phyloP scores from a whole-genome alignment of 2,888 invertebrate genomes.

The Oxystoma pomonae region DNA sequence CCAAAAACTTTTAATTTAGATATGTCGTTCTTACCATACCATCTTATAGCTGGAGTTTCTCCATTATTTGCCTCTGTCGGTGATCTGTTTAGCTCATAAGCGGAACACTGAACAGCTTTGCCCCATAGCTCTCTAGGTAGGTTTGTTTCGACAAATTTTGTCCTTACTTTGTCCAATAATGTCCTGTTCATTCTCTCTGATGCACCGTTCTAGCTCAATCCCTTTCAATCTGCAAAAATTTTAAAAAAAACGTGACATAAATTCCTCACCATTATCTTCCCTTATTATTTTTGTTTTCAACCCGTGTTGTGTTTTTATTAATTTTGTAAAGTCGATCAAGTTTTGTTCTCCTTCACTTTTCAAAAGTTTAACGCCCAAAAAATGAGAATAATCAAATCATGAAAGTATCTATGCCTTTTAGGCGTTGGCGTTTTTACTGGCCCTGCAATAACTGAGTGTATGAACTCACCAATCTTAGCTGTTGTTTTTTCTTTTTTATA shows the following conservation, averaged over 20 bases:
- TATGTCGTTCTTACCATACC: constrained; percentile 27
- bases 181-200: no score
- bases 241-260: neutral
- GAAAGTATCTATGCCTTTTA: constrained; percentile 23
- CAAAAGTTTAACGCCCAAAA: constrained; percentile 19
- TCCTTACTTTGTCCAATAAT: no score
- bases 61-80: no score
- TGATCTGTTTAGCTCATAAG: constrained; percentile 24
- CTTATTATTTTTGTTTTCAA: neutral
- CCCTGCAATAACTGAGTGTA: constrained; percentile 25
- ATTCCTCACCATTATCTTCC: neutral
- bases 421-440: constrained; percentile 18
- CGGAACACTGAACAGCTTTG: constrained; percentile 28
- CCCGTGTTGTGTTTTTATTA: no score
- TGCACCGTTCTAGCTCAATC: no score
- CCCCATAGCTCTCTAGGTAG: constrained; percentile 28
- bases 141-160: constrained; percentile 8
- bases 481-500: constrained; percentile 18
- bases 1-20: constrained; percentile 29
- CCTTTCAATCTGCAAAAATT: constrained; percentile 21
- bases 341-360: constrained; percentile 20
- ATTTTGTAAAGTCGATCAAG: constrained; percentile 17
- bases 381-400: constrained; percentile 24
- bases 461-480: constrained; percentile 22
- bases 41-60: constrained; percentile 21